These are phyloP conservation scores for Motacilla alba DNA, from an alignment of 2,113 vertebrate genomes.

Conservation along the genomic window DNA sequence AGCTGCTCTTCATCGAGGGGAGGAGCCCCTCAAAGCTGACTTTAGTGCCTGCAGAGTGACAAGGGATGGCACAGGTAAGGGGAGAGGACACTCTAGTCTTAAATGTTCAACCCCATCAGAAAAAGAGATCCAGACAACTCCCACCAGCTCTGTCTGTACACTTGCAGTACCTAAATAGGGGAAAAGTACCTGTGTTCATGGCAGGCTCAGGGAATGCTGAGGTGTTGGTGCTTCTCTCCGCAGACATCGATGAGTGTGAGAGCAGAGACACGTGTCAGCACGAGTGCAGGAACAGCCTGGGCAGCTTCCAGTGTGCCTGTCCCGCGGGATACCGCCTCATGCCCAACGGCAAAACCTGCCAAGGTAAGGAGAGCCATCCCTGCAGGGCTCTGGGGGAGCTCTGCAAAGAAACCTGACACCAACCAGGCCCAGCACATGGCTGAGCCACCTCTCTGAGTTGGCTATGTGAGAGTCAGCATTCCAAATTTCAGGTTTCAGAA, in stretches of 20 bases:
- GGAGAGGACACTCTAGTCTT: neutral
- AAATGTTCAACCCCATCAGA: neutral
- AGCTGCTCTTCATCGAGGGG: neutral
- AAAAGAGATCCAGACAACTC: neutral
- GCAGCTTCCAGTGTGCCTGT: slow-evolving; percentile 90
- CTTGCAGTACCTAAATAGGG: neutral
- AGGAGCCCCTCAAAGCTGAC: neutral
- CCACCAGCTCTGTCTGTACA: neutral
- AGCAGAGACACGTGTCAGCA: slow-evolving; percentile 88
- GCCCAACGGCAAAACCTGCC: slow-evolving; percentile 91
- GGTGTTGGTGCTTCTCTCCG: neutral
- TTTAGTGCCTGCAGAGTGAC: neutral
- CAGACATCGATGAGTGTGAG: slow-evolving; percentile 97
- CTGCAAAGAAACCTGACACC: neutral
- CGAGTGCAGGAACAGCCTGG: slow-evolving; percentile 89
- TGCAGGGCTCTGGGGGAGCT: neutral
- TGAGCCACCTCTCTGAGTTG: neutral
- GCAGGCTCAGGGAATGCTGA: neutral
- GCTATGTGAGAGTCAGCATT: neutral
- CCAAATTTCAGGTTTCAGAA: neutral
- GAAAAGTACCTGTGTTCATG: neutral
- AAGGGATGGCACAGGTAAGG: neutral
- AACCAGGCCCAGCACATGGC: fast-evolving
- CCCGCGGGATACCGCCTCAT: slow-evolving; percentile 88
- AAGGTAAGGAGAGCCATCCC: slow-evolving; percentile 76